Percentiles rank a stretch among this genome's conserved stretches.
Evolutionary conservation across 2,888 invertebrate species (phyloP).

Genomic region (Chironomus tentans): DNA sequence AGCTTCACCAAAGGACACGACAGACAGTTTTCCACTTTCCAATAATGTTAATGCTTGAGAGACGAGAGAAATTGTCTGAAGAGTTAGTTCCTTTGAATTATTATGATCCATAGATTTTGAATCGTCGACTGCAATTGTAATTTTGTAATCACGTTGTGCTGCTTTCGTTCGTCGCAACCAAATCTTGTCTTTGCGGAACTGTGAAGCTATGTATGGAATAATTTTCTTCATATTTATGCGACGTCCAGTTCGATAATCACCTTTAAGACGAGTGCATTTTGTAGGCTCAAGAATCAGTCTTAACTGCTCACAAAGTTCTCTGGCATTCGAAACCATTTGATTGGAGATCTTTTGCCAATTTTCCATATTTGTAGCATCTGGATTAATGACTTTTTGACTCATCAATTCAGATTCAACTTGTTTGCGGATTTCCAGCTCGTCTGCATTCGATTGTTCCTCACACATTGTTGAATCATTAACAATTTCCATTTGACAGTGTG

Average conservation of each 20-base stretch:
- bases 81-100: constrained; percentile 81
- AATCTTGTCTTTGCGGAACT: constrained; percentile 98
- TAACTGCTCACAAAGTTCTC: constrained; percentile 86
- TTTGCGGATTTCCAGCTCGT: constrained; percentile 37
- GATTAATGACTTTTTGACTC: constrained; percentile 33
- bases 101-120: constrained; percentile 86
- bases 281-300: constrained; percentile 93
- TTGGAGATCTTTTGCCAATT: constrained; percentile 40
- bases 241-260: constrained; percentile 94
- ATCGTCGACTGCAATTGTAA: constrained; percentile 93
- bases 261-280: constrained; percentile 79
- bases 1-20: constrained; percentile 83
- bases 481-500: constrained; percentile 55
- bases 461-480: constrained; percentile 33
- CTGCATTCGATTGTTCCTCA: constrained; percentile 35
- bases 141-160: constrained; percentile 91
- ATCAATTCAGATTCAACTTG: constrained; percentile 37
- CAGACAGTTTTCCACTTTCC: constrained; percentile 87
- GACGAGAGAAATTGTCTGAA: constrained; percentile 89
- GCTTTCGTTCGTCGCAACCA: constrained; percentile 95
- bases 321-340: constrained; percentile 51
- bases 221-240: constrained; percentile 97
- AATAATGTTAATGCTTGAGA: constrained; percentile 80
- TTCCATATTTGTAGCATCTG: constrained; percentile 37
- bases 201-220: constrained; percentile 97